phyloP scores from a whole-genome alignment of 2,113 vertebrate genomes.

The Rhea pennata region DNA sequence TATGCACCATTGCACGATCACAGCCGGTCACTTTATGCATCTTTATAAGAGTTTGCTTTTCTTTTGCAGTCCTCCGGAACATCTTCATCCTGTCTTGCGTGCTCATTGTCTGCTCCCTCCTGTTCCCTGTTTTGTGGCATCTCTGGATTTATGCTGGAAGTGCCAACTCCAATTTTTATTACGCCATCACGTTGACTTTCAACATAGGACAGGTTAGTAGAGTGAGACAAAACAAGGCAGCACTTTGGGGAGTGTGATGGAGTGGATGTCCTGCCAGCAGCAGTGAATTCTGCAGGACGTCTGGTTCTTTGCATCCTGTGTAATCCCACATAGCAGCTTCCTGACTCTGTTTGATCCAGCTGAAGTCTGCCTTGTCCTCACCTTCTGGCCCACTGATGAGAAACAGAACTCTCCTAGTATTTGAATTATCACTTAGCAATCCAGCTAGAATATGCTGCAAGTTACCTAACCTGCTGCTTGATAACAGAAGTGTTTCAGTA shows the following conservation, averaged over 20 bases:
- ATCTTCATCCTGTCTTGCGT: slow-evolving; percentile 93
- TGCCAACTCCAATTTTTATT: slow-evolving; percentile 99
- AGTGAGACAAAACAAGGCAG: neutral
- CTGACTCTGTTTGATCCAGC: neutral
- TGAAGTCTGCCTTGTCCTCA: neutral
- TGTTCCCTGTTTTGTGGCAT: slow-evolving; percentile 98
- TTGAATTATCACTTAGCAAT: neutral
- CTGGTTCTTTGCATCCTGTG: neutral
- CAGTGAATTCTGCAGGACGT: neutral
- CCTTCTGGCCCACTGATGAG: neutral
- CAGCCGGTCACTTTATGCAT: neutral
- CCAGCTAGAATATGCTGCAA: fast-evolving
- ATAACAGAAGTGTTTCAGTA: neutral
- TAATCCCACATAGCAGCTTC: neutral
- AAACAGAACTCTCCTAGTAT: neutral
- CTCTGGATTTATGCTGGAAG: slow-evolving; percentile 99
- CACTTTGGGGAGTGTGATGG: neutral
- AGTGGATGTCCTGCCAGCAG: neutral
- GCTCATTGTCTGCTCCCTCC: slow-evolving; percentile 89
- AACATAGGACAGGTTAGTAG: slow-evolving; percentile 92
- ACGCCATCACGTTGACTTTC: slow-evolving; percentile 96
- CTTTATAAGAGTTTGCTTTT: slow-evolving; percentile 10
- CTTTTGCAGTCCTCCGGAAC: slow-evolving; percentile 89
- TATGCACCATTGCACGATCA: neutral
- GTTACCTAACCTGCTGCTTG: neutral